A percentile compares a stretch with the other conserved stretches of the same genome.
Evolutionary conservation across 2,797 vertebrate genomes (phyloP).

Genomic region (Hybognathus amarus): DNA sequence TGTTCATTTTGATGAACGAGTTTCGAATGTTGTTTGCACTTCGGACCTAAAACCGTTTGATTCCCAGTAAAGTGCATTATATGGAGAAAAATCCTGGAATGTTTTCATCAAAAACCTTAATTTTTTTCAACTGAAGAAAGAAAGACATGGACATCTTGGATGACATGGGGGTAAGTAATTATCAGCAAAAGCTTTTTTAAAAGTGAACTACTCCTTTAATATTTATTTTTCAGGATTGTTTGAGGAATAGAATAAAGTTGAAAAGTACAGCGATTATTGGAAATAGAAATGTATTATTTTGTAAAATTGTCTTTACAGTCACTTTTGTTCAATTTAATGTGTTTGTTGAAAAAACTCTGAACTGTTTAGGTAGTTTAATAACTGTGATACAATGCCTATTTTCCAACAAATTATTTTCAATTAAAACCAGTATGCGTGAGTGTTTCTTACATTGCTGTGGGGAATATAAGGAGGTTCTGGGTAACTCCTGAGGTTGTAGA

Average conservation of each 20-base stretch:
- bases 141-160: too few species aligned
- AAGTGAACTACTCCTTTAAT: too few species aligned
- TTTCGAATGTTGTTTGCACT: too few species aligned
- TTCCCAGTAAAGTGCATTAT: too few species aligned
- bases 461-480: slow-evolving; percentile 79
- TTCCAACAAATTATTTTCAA: neutral
- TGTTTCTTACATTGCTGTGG: slow-evolving; percentile 80
- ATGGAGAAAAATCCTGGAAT: too few species aligned
- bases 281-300: neutral
- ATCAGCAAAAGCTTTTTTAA: too few species aligned
- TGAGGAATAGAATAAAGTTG: neutral
- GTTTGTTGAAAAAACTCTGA: neutral
- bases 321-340: neutral
- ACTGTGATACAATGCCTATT: neutral
- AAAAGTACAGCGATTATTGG: neutral
- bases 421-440: neutral
- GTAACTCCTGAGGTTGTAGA: slow-evolving; percentile 76
- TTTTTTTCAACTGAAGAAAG: too few species aligned
- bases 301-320: neutral
- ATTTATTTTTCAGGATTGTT: neutral
- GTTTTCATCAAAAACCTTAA: too few species aligned
- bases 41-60: too few species aligned
- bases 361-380: neutral
- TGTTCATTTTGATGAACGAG: too few species aligned
- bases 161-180: too few species aligned